Evolutionary conservation across 2,113 vertebrate species (phyloP).

Genomic region (Planiliza haematocheilus): DNA sequence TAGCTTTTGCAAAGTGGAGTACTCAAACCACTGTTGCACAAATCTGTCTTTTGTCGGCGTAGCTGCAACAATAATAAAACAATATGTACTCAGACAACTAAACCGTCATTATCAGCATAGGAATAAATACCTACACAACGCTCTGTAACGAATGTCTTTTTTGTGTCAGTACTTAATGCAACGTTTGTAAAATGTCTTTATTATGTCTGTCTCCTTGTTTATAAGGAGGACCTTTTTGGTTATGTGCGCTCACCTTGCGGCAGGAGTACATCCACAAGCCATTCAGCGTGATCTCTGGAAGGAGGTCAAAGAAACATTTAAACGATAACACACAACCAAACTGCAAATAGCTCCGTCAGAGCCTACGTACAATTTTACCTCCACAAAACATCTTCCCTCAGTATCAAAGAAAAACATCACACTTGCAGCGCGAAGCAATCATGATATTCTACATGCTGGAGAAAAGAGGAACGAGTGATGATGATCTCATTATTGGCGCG

Average conservation of each 20-base stretch:
- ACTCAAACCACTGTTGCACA: neutral
- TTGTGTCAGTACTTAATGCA: too few species aligned
- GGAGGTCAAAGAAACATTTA: constrained; percentile 48
- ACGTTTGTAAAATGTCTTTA: neutral
- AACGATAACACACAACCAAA: constrained; percentile 24
- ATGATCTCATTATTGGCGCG: constrained; percentile 71
- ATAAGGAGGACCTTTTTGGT: constrained; percentile 1
- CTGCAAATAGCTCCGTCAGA: neutral
- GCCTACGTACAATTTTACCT: neutral
- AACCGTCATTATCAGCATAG: too few species aligned
- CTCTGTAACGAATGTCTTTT: too few species aligned
- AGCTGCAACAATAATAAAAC: too few species aligned
- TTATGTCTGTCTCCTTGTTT: neutral
- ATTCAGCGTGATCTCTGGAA: constrained; percentile 95
- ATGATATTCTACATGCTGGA: constrained; percentile 20
- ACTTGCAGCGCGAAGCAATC: constrained; percentile 19
- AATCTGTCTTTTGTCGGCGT: neutral
- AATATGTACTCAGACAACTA: too few species aligned
- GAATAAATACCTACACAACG: too few species aligned
- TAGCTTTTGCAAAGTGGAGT: too few species aligned
- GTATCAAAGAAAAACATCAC: neutral
- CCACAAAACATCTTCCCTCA: constrained; percentile 10
- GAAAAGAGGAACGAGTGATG: constrained; percentile 60
- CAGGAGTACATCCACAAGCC: constrained; percentile 97
- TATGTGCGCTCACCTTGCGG: constrained; percentile 93